Percentiles rank a stretch among this genome's conserved stretches.
Evolutionary conservation across 2,113 vertebrate species (phyloP).

Genomic region (Cavia aperea): DNA sequence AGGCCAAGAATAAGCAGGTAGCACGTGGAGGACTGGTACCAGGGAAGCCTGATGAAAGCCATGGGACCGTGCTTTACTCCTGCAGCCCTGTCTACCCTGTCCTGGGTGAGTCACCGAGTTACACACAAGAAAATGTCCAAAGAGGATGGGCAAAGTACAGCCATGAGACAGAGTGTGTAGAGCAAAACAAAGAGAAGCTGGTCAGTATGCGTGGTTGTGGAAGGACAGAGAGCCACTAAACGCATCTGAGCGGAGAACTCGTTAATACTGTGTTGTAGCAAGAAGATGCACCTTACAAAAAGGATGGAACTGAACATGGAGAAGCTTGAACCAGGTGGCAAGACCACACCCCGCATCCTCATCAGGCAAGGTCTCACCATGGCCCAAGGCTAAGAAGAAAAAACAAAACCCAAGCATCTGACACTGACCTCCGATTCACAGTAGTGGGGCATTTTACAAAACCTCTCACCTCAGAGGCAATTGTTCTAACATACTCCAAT

Average conservation of each 20-base stretch:
- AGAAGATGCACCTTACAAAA: neutral
- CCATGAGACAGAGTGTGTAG: neutral
- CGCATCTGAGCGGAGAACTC: neutral
- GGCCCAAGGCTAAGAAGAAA: neutral
- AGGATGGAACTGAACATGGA: rapidly evolving
- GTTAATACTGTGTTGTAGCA: neutral
- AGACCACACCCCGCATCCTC: too few species aligned
- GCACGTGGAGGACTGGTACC: neutral
- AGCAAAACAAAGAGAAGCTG: neutral
- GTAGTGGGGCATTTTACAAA: too few species aligned
- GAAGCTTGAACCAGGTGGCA: neutral
- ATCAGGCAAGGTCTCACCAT: neutral
- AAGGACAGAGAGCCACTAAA: neutral
- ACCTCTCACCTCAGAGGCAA: neutral
- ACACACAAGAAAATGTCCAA: neutral
- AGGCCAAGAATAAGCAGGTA: neutral
- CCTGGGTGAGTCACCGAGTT: neutral
- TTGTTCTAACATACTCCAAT: neutral
- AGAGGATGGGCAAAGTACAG: neutral
- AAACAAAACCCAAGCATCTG: neutral
- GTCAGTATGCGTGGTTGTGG: rapidly evolving
- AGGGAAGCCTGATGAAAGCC: neutral
- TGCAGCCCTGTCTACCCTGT: neutral
- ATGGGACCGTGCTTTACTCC: neutral
- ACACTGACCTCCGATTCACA: neutral